Evolutionary conservation across 2,797 vertebrate species (phyloP).

Genomic region (Nannoperca australis): DNA sequence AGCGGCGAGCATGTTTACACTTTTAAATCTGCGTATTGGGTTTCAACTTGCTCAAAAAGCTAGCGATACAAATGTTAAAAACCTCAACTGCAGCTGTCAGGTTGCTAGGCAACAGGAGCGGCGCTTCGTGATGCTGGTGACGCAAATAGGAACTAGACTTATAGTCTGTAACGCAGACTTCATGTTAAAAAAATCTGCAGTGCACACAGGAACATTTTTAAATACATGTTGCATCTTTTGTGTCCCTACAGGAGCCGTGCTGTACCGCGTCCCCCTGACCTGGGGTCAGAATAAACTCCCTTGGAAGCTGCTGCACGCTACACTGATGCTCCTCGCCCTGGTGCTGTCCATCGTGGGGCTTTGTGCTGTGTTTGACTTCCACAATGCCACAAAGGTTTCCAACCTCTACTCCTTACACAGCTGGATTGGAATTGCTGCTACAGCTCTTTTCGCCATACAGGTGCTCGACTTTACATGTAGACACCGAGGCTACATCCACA

Average conservation of each 20-base stretch:
- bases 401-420: constrained; percentile 96
- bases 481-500: too few relatives aligned
- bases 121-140: too few relatives aligned
- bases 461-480: constrained; percentile 68
- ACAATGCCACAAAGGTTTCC: constrained; percentile 72
- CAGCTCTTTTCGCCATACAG: constrained; percentile 90
- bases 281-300: constrained; percentile 89
- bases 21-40: too few relatives aligned
- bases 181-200: too few relatives aligned
- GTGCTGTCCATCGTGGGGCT: constrained; percentile 86
- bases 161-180: not conserved
- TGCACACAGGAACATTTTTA: too few relatives aligned
- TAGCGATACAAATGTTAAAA: too few relatives aligned
- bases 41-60: too few relatives aligned
- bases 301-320: constrained; percentile 90
- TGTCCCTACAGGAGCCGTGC: constrained; percentile 84
- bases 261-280: constrained; percentile 90
- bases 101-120: too few relatives aligned
- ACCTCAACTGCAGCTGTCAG: too few relatives aligned
- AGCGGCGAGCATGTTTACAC: too few relatives aligned
- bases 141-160: too few relatives aligned
- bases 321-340: constrained; percentile 84
- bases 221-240: not conserved
- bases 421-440: constrained; percentile 90
- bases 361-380: constrained; percentile 89